A percentile compares a stretch with the other conserved stretches of the same genome.
Evolutionary conservation across 2,888 invertebrate genomes (phyloP).

Genomic region (Cylloceria caligata): DNA sequence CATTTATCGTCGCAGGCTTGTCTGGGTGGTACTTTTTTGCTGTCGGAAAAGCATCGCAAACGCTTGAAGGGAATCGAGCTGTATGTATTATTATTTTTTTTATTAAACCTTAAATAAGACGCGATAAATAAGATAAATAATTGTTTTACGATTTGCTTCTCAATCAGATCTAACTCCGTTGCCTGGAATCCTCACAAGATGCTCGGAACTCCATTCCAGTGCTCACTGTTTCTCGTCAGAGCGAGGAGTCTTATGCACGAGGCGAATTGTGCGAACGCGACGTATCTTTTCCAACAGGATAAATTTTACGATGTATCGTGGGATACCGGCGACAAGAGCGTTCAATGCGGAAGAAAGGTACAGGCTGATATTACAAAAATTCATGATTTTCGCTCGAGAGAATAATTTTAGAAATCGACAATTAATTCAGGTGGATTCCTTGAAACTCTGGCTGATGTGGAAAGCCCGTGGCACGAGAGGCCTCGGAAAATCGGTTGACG

Average conservation of each 20-base stretch:
- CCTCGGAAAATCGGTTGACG: slow-evolving; percentile 87
- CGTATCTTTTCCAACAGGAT: slow-evolving; percentile 93
- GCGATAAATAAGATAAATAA: background rate
- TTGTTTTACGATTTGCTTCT: slow-evolving; percentile 3
- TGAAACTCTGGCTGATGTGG: slow-evolving; percentile 97
- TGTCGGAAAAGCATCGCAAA: slow-evolving; percentile 88
- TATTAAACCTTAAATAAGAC: background rate
- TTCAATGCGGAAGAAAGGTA: slow-evolving; percentile 96
- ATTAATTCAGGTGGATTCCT: slow-evolving; percentile 89
- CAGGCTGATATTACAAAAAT: slow-evolving; percentile 15
- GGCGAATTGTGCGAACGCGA: slow-evolving; percentile 90
- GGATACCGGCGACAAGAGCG: slow-evolving; percentile 94
- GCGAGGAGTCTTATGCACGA: slow-evolving; percentile 87
- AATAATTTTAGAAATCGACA: background rate
- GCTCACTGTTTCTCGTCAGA: slow-evolving; percentile 89
- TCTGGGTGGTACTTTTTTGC: slow-evolving; percentile 91
- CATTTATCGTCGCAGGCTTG: slow-evolving; percentile 87
- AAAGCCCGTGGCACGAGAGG: slow-evolving; percentile 91
- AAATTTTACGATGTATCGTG: slow-evolving; percentile 93
- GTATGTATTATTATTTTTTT: slow-evolving; percentile 82
- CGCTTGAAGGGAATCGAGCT: slow-evolving; percentile 89
- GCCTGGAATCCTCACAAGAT: slow-evolving; percentile 96
- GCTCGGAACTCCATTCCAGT: slow-evolving; percentile 92
- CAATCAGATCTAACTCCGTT: slow-evolving; percentile 89
- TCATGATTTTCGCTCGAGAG: background rate